A percentile compares a stretch with the other conserved stretches of the same genome.
Conservation (phyloP, 2,888 invertebrate species). For the Polietes domitor region DNA sequence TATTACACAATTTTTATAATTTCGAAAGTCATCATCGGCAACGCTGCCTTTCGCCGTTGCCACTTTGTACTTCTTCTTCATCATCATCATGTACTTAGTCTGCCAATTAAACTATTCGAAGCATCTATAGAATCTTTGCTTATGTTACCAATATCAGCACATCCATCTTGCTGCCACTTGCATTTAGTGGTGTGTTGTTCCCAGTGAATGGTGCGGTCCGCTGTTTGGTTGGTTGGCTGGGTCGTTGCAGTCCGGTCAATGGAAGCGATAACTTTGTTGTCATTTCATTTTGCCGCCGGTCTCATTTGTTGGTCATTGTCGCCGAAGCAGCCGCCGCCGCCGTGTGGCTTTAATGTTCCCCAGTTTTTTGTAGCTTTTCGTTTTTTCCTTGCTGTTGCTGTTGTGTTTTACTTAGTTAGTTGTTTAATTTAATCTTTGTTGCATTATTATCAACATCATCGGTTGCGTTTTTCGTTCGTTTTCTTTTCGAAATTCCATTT, state of each 20-base stretch:
- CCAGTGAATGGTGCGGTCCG: constrained; percentile 39
- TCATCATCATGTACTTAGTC: no score
- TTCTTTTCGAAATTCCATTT: constrained; percentile 49
- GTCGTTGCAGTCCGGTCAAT: constrained; percentile 40
- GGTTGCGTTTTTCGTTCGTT: constrained; percentile 21
- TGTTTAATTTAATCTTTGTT: constrained; percentile 62
- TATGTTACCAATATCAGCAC: constrained; percentile 45
- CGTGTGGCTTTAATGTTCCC: constrained; percentile 53
- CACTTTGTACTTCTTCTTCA: constrained; percentile 45
- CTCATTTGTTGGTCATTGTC: constrained; percentile 62
- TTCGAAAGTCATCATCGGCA: constrained; percentile 1
- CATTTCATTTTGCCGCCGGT: constrained; percentile 67
- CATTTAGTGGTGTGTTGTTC: constrained; percentile 45
- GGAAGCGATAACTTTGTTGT: constrained; percentile 69
- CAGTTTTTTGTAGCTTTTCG: constrained; percentile 26
- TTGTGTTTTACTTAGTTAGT: constrained; percentile 17
- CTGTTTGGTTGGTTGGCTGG: constrained; percentile 34
- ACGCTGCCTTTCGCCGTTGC: background rate
- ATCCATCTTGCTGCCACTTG: constrained; percentile 50
- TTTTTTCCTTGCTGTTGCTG: constrained; percentile 43
- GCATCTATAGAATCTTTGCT: constrained; percentile 67
- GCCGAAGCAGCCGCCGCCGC: constrained; percentile 39
- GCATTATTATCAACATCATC: constrained; percentile 61
- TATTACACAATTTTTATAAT: constrained; percentile 18
- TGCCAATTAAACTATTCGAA: constrained; percentile 68